Evolutionary conservation across 2,888 invertebrate genomes (phyloP), one percentile per base, ranked within the genome.

Genomic region (Ornithoptera alexandrae): DNA sequence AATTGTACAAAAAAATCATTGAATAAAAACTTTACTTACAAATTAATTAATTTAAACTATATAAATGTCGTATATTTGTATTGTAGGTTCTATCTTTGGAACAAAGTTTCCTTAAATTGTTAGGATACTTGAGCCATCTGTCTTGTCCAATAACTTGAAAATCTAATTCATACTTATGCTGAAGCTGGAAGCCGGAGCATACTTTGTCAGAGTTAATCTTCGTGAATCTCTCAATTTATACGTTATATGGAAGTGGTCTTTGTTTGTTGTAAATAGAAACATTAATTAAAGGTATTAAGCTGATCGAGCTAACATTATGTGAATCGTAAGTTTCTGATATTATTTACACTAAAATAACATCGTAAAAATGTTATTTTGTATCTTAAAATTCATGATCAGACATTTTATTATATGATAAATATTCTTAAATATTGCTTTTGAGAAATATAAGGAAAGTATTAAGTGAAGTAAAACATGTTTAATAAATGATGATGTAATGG

Each of bases 151-250:
- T 68, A 68, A 62, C 57, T 63, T 15, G 24, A 50, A 10, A 18
- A 46, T 58, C 46, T 58, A 63, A 68, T 39, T 67, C 57, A 42
- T 46, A 58, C n/a, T 42, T 58, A 62, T 56, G 17, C 58, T 58
- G 22, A 65, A 74, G 74, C 70, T 62, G 5, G 72, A 39, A 72
- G 60, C 67, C 66, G 30, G 71, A 73, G 70, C 71, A 68, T 72
- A 74, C 71, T 77, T 77, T 76, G 73, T 76, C 75, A 73, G 63
- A 65, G 68, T 59, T 77, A 76, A 76, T 76, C 75, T 68, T 69
- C 66, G 53, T 64, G 71, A 75, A 74, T 73, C 75, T 73, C 71
- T 71, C 69, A 74, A 76, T 76, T 78, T 75, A 77, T 78, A 75
- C 73, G 73, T 76, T 76, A 75, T 74, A 50, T 50, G 50, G 1